Base-by-base conservation (phyloP, 2,113 vertebrate species). In the Columbina picui region DNA sequence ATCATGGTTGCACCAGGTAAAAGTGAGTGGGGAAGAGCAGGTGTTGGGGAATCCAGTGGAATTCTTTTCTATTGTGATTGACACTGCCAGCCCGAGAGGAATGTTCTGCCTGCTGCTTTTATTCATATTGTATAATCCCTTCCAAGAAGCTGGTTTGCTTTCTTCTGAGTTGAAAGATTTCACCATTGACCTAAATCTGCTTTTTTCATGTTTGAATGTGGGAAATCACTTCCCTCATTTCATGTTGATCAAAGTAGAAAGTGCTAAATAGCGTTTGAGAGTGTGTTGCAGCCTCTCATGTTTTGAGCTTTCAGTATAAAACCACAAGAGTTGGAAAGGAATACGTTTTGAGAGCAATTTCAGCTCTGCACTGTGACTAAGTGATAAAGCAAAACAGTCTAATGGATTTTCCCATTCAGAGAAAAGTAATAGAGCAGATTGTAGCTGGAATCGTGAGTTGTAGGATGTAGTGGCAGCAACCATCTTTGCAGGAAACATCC, bases 1-100 rank as follows among this genome's bases (percentile, higher is more conserved):
- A 99, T 99, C 96, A 99, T 99, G 99, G 99, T 99, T 43, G 99
- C 99, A 69, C 99, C 99, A 98, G 99, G 99, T 99, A 97, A 97
- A 74, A 53, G n/a, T 8, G 8, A 25, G 32, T 8, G 29, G 32
- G 10, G 2, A 5, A 63, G 26, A 59, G 49, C 21, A 32, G 82
- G 14, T 13, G 1, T 27, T 17, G 20, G 81, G 70, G 39, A 13
- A 32, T 56, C 27, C 32, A 32, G 45, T 68, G 69, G 38, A 30
- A 9, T 43, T 22, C n/a, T 41, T 53, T 38, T 38, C 47, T 43
- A 2, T 0, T 19, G 29, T 12, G 23, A 21, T 22, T 22, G 57
- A 21, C 3, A 0, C 57, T 79, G 61, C 36, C 52, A 77, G 74
- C 55, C 41, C 26, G 39, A 36, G 47, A 93, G 43, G 32, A 63